These are phyloP conservation scores for Cathartes aura DNA, from an alignment of 2,113 vertebrate genomes.

Conservation along the genomic window DNA sequence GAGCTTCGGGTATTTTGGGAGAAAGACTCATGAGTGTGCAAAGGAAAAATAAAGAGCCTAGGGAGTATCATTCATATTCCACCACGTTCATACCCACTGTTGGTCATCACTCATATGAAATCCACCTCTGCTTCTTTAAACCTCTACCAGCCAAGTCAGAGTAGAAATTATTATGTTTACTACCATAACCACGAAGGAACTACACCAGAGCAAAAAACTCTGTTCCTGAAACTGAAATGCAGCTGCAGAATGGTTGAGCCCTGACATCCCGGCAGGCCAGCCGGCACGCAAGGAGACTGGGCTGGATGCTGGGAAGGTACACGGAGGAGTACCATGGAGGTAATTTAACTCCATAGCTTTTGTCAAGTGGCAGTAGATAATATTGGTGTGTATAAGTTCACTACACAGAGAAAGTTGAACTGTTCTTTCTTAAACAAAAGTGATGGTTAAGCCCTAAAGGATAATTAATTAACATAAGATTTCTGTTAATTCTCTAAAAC, in stretches of 20 bases:
- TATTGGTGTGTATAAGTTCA: background rate
- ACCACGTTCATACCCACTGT: background rate
- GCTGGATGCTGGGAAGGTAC: background rate
- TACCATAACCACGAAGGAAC: background rate
- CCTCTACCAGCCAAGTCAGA: background rate
- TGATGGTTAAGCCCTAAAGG: background rate
- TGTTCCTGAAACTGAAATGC: background rate
- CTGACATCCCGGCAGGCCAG: background rate
- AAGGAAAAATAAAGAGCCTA: background rate
- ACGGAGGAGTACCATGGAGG: accelerated
- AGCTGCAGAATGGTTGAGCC: background rate
- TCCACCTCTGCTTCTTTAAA: background rate
- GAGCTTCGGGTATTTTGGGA: background rate
- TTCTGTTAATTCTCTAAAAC: background rate
- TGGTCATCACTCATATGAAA: background rate
- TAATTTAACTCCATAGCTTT: background rate
- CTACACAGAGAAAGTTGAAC: background rate
- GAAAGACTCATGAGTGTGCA: background rate
- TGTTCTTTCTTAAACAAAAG: background rate
- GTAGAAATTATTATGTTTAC: background rate
- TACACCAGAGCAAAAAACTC: background rate
- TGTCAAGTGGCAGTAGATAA: background rate
- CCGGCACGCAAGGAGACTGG: accelerated
- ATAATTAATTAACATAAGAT: background rate
- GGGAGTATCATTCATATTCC: background rate